Conservation (phyloP, 2,888 invertebrate genomes). For the Argyresthia albistria region DNA sequence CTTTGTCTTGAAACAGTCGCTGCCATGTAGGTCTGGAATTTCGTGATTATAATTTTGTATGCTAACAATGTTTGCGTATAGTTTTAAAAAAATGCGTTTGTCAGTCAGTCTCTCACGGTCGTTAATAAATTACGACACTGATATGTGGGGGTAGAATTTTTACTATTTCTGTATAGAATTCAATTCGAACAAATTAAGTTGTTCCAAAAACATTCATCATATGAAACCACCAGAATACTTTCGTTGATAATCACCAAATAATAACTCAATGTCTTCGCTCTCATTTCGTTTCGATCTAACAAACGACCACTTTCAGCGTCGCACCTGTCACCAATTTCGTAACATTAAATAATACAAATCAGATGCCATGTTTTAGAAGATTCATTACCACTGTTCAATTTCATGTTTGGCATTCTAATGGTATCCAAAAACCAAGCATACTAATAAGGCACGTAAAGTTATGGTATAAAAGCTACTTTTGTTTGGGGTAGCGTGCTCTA, state of each 20-base stretch:
- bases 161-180: too few species aligned
- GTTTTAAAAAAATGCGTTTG: too few species aligned
- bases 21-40: too few species aligned
- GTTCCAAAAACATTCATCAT: not conserved
- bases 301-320: constrained; percentile 31
- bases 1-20: too few species aligned
- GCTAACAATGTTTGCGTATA: too few species aligned
- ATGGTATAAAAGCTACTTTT: not conserved
- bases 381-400: constrained; percentile 41
- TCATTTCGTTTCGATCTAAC: constrained; percentile 24
- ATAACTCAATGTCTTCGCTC: constrained; percentile 40
- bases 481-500: constrained; percentile 16
- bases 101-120: too few species aligned
- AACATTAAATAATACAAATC: constrained; percentile 43
- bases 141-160: too few species aligned
- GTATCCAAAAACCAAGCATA: constrained; percentile 5
- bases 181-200: not conserved
- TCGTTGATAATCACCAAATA: constrained; percentile 13
- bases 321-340: constrained; percentile 48
- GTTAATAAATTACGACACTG: too few species aligned
- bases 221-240: constrained; percentile 18
- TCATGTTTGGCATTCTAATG: constrained; percentile 19
- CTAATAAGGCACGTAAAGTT: constrained; percentile 18
- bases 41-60: too few species aligned
- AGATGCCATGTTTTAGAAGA: constrained; percentile 40